phyloP scores from a whole-genome alignment of 2,888 invertebrate genomes.

The Megaustenia siamemsis region DNA sequence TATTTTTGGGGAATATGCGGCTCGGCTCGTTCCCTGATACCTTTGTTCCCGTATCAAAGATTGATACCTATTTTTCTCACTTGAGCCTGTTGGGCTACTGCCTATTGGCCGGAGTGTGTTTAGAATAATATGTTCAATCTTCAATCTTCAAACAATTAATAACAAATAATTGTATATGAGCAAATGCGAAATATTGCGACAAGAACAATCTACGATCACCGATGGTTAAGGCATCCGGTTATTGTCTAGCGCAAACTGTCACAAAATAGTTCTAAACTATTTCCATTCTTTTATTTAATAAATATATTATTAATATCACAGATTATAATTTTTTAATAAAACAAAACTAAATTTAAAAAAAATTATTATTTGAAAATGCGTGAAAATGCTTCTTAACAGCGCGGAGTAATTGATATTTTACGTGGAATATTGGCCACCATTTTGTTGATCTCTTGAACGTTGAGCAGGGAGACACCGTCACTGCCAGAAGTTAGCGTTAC shows the following conservation, averaged over 20 bases:
- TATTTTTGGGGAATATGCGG: too few relatives aligned
- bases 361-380: neutral
- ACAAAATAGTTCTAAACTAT: neutral
- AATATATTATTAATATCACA: neutral
- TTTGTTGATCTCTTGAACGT: conserved; percentile 44
- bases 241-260: neutral
- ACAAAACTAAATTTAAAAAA: neutral
- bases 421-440: conserved; percentile 52
- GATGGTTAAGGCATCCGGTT: neutral
- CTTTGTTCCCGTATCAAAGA: too few relatives aligned
- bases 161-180: too few relatives aligned
- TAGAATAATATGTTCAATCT: too few relatives aligned
- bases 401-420: conserved; percentile 39
- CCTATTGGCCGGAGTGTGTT: too few relatives aligned
- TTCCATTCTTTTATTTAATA: neutral
- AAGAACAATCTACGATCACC: too few relatives aligned
- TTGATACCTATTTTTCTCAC: too few relatives aligned
- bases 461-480: neutral
- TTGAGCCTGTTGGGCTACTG: too few relatives aligned
- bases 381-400: neutral
- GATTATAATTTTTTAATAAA: neutral
- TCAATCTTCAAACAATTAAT: too few relatives aligned
- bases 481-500: neutral
- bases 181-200: too few relatives aligned
- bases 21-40: too few relatives aligned